These are phyloP conservation scores for Gymnodraco acuticeps DNA, from an alignment of 2,797 vertebrate genomes.

Conservation along the genomic window DNA sequence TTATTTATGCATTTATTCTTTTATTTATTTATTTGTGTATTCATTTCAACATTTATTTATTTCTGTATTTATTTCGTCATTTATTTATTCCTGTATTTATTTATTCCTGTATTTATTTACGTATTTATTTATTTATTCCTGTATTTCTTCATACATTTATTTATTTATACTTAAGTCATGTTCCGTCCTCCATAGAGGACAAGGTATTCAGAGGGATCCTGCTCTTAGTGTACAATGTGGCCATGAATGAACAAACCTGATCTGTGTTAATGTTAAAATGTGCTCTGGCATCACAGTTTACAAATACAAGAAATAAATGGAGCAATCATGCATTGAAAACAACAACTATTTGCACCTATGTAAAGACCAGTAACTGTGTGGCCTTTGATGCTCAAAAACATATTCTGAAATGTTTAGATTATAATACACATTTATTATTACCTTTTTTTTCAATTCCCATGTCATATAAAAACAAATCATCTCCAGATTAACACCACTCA, in stretches of 20 bases:
- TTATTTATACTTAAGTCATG: too few relatives aligned
- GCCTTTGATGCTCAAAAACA: neutral
- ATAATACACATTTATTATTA: constrained; percentile 11
- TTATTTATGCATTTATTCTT: too few relatives aligned
- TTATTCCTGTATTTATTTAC: too few relatives aligned
- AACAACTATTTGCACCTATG: neutral
- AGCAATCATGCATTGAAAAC: neutral
- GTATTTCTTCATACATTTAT: too few relatives aligned
- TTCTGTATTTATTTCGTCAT: too few relatives aligned
- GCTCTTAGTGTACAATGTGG: neutral
- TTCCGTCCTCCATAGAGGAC: too few relatives aligned
- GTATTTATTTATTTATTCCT: too few relatives aligned
- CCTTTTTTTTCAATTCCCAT: constrained; percentile 16
- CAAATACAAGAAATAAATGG: too few relatives aligned
- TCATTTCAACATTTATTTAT: too few relatives aligned
- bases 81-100: too few relatives aligned
- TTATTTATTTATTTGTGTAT: too few relatives aligned
- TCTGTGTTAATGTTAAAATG: neutral
- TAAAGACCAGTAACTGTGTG: neutral
- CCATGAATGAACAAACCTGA: constrained; percentile 3
- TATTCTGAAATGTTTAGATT: neutral
- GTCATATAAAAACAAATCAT: constrained; percentile 43
- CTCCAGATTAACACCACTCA: constrained; percentile 39
- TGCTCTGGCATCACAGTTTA: too few relatives aligned
- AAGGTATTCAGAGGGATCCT: neutral